Evolutionary conservation across 2,888 invertebrate species (phyloP).

Genomic region (Mesorhabditis belari): DNA sequence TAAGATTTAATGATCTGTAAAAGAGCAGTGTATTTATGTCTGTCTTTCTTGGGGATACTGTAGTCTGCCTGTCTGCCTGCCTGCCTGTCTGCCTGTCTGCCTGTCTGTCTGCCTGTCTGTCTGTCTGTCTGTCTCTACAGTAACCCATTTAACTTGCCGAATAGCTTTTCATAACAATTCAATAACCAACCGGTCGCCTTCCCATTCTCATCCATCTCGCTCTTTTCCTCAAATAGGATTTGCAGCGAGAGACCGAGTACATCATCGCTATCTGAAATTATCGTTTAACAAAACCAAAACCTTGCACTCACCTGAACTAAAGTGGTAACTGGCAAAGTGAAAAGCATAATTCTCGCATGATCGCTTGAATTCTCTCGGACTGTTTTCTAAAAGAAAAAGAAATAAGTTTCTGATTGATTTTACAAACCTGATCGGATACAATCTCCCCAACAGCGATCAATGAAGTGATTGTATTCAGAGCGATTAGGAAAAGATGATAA

Average conservation of each 20-base stretch:
- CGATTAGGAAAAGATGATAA: slow-evolving; percentile 18
- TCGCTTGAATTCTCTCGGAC: background rate
- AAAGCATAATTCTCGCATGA: background rate
- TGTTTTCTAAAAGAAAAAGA: background rate
- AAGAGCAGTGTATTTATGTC: background rate
- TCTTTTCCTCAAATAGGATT: background rate
- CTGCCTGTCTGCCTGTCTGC: background rate
- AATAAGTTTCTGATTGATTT: background rate
- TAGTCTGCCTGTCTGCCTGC: background rate
- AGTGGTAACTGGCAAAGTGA: background rate
- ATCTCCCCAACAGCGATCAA: slow-evolving; percentile 20
- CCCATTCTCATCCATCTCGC: background rate
- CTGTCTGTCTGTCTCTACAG: no score
- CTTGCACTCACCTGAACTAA: background rate
- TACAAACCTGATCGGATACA: slow-evolving; percentile 10
- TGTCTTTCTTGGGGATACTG: background rate
- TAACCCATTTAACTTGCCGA: slow-evolving; percentile 14
- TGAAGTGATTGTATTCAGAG: slow-evolving; percentile 13
- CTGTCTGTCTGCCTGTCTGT: background rate
- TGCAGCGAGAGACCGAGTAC: background rate
- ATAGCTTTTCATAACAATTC: slow-evolving; percentile 2
- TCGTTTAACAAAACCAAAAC: background rate
- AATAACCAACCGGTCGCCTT: background rate
- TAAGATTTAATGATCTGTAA: background rate
- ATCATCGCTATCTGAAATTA: background rate